Conservation (phyloP, 2,888 invertebrate genomes). For the Polydrusus tereticollis region DNA sequence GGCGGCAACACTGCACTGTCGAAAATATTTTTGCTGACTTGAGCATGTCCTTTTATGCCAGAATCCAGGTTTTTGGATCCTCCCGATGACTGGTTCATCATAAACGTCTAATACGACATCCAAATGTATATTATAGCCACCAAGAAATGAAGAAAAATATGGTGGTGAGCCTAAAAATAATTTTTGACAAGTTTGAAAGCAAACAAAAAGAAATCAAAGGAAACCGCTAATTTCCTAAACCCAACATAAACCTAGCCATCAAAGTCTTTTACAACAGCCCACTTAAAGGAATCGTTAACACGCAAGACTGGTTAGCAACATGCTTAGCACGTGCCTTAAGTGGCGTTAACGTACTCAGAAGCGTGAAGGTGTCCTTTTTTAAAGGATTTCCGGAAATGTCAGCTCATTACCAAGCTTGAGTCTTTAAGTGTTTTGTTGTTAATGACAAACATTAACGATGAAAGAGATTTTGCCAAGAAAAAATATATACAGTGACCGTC, state of each 20-base stretch:
- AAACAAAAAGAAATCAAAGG: no score
- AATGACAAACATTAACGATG: neutral
- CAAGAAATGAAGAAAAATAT: no score
- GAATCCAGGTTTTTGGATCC: no score
- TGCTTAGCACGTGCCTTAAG: constrained; percentile 33
- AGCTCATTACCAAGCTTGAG: constrained; percentile 18
- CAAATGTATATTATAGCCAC: no score
- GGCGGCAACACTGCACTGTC: no score
- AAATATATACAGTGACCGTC: no score
- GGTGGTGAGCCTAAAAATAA: no score
- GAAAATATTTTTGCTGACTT: no score
- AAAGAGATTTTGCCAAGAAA: neutral
- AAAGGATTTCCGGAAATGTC: constrained; percentile 31
- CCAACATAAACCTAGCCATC: neutral
- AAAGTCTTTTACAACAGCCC: neutral
- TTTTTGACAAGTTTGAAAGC: no score
- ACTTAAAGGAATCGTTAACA: constrained; percentile 25
- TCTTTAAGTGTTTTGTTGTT: neutral
- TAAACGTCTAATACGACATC: no score
- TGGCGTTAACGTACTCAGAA: constrained; percentile 18
- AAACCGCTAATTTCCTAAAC: constrained; percentile 17
- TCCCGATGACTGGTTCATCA: no score
- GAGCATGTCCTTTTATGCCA: no score
- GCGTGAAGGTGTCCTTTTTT: constrained; percentile 35
- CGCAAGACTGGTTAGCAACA: constrained; percentile 31